These are phyloP conservation scores for Ondatra zibethicus DNA, from an alignment of 2,113 vertebrate species.

Conservation along the genomic window DNA sequence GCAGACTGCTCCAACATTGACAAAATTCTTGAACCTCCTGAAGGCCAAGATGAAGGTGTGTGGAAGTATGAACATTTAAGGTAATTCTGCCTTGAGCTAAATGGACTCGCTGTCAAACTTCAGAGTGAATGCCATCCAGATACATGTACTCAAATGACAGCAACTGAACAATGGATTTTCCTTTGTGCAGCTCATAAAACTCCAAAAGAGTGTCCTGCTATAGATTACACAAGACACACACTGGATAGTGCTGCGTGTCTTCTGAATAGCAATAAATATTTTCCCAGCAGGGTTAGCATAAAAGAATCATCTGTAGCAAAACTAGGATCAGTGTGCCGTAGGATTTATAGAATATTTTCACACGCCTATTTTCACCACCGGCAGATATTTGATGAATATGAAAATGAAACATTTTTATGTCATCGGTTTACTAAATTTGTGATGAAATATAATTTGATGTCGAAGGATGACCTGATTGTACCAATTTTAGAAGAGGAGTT, in stretches of 20 bases:
- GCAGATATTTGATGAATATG: slow-evolving; percentile 99
- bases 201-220: slow-evolving; percentile 92
- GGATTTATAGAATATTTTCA: slow-evolving; percentile 99
- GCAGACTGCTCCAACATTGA: slow-evolving; percentile 99
- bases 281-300: slow-evolving; percentile 95
- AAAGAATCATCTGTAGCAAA: slow-evolving; percentile 99
- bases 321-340: slow-evolving; percentile 98
- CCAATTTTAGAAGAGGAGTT: slow-evolving; percentile 98
- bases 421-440: slow-evolving; percentile 99
- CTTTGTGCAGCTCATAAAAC: slow-evolving; percentile 99
- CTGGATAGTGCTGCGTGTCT: too few species aligned
- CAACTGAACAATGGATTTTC: slow-evolving; percentile 99
- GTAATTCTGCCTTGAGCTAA: slow-evolving; percentile 99
- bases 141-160: slow-evolving; percentile 99
- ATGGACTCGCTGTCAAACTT: slow-evolving; percentile 98
- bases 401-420: slow-evolving; percentile 99
- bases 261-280: too few species aligned
- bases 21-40: slow-evolving; percentile 98
- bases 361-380: slow-evolving; percentile 99
- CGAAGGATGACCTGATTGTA: slow-evolving; percentile 99
- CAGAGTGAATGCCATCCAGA: slow-evolving; percentile 99
- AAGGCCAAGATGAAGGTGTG: slow-evolving; percentile 99
- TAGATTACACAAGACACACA: too few species aligned
- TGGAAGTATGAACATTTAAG: slow-evolving; percentile 99
- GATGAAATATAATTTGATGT: slow-evolving; percentile 99